Percentiles rank a stretch among this genome's conserved stretches.
Conservation (phyloP, 1,140 invertebrate genomes). For the Carposina sasakii region DNA sequence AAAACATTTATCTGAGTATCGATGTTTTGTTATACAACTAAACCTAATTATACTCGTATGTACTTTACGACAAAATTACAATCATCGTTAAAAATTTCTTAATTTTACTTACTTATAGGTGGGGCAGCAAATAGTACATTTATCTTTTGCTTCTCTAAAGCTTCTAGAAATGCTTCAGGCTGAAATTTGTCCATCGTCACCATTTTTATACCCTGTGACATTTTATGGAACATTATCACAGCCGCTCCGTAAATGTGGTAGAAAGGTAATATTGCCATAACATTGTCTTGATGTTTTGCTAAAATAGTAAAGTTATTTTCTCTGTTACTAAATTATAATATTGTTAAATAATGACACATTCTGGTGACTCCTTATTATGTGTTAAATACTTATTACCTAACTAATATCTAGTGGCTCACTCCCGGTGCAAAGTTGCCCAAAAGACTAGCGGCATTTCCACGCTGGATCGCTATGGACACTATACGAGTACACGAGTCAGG, state of each 20-base stretch:
- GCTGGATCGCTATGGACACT: too few relatives aligned
- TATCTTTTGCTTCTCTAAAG: conserved; percentile 74
- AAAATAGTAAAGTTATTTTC: too few relatives aligned
- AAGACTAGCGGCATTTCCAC: too few relatives aligned
- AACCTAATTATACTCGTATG: conserved; percentile 8
- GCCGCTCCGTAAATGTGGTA: conserved; percentile 91
- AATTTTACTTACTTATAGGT: conserved; percentile 74
- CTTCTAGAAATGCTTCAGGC: conserved; percentile 74
- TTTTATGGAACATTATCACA: conserved; percentile 70
- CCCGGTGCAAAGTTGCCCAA: too few relatives aligned
- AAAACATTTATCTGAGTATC: too few relatives aligned
- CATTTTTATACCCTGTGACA: conserved; percentile 77
- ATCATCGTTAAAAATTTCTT: conserved; percentile 3
- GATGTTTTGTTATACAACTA: conserved; percentile 28
- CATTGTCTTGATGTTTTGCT: conserved; percentile 73
- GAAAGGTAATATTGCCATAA: conserved; percentile 82
- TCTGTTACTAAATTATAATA: too few relatives aligned
- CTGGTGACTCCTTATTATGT: too few relatives aligned
- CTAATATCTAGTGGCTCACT: too few relatives aligned
- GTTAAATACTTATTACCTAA: too few relatives aligned
- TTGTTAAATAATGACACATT: too few relatives aligned
- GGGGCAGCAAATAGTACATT: conserved; percentile 75
- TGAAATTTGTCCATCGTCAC: conserved; percentile 83
- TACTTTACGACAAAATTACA: conserved; percentile 3
- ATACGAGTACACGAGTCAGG: too few relatives aligned